Evolutionary conservation across 2,888 invertebrate genomes (phyloP), one percentile per base, ranked within the genome.

Genomic region (Achlya flavicornis): DNA sequence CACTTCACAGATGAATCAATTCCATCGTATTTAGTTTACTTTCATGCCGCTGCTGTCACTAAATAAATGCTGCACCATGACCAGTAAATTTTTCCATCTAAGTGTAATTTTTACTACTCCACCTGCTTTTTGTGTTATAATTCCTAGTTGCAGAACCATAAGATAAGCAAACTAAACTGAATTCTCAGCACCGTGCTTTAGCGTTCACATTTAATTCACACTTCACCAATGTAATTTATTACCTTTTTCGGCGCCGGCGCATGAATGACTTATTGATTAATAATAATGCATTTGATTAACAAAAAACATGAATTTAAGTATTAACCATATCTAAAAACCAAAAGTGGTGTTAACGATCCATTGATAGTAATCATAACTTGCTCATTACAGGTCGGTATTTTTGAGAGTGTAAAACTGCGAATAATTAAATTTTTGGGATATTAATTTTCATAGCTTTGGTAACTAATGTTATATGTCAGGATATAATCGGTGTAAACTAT

Each of bases 401-500:
- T 53, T 7, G 53, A 53, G 19, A 53, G 53, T 19, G 41, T 41
- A 4, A 38, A 60, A 41, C 19, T 43, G 3, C 12, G 7, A 19
- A 41, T 16, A 60, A 60, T 60, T 26, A 41, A 60, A 60, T 60
- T 43, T 41, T 43, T 41, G 11, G 16, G 6, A 10, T 8, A 60
- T 41, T 60, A 41, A 12, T 60, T 14, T 7, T 41, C 1, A 3
- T 60, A 16, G 41, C 41, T 43, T 10, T 59, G 38, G 58, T 61
- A n/a, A 62, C 66, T 14, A 38, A 53, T 61, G 74, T 71, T 48
- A 32, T 41, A 32, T 60, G 66, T 59, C 70, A 69, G 61, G 69
- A 73, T 35, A 32, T 73, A 6, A 57, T 74, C 3, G 75, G 76
- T 61, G 70, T 75, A 2, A 61, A 67, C 38, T 75, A 75, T 64